Evolutionary conservation across 2,888 invertebrate species (phyloP).

Genomic region (Yponomeuta evonymella): DNA sequence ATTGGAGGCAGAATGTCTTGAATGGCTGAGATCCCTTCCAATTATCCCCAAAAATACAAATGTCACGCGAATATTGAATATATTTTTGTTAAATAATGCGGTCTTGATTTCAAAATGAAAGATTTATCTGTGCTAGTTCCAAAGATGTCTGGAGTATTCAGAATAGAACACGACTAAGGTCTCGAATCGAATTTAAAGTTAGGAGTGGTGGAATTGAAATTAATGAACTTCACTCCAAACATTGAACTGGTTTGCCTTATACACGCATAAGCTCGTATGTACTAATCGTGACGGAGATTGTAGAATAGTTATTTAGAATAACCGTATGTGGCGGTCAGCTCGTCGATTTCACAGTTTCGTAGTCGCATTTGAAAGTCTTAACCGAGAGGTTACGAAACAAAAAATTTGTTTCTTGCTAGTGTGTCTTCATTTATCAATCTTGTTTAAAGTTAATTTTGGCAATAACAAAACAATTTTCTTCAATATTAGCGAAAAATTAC

Average conservation of each 20-base stretch:
- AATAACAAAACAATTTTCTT: no score
- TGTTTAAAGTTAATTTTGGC: no score
- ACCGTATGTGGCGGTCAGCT: conserved; percentile 39
- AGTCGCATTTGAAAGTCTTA: conserved; percentile 65
- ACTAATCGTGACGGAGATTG: conserved; percentile 59
- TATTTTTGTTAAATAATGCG: conserved; percentile 14
- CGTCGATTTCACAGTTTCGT: conserved; percentile 63
- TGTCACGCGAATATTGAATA: conserved; percentile 37
- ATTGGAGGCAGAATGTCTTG: conserved; percentile 17
- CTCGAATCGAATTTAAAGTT: not conserved
- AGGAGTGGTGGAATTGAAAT: not conserved
- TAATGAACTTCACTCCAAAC: conserved; percentile 7
- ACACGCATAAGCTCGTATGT: conserved; percentile 36
- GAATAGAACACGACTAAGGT: not conserved
- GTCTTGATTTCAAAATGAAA: not conserved
- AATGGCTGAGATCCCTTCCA: conserved; percentile 3
- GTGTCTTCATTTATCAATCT: not conserved
- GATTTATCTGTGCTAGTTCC: not conserved
- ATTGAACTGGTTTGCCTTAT: conserved; percentile 29
- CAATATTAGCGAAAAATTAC: no score
- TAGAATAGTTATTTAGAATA: conserved; percentile 63
- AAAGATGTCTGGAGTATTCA: not conserved
- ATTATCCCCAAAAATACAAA: not conserved
- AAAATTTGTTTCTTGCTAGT: not conserved
- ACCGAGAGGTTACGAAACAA: conserved; percentile 22